Base-by-base conservation (phyloP, 2,113 vertebrate species). In the Gobiocypris rarus region DNA sequence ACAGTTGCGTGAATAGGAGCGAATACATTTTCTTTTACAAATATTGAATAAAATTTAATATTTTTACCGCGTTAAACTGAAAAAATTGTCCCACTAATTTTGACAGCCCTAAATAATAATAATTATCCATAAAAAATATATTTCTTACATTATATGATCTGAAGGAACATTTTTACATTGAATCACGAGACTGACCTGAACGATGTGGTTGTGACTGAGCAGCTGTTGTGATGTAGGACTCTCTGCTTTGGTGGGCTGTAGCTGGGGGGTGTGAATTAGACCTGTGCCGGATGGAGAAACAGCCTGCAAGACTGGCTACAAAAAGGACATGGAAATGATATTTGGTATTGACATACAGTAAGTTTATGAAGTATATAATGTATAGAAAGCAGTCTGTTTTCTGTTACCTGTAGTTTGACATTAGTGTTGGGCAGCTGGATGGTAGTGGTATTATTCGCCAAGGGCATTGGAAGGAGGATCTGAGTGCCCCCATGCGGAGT, bases 391-490 rank as follows among this genome's bases (percentile, higher is more conserved):
- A 54, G 52, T 54, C 2, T 22, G 17, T 54, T 22, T 54, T 54
- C 8, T 54, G 52, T 26, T 24, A 99, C 98, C 96, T 98, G 97
- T 84, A 97, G 89, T 81, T 93, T 95, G 87, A 97, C 94, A 71
- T 91, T 94, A 88, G 95, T 92, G 81, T 92, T 94, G 0, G 96
- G 96, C 75, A 99, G 94, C 89, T 97, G 97, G 90, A 97, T 95
- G 34, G 95, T 87, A 75, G 94, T 83, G 54, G 91, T 89, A 0
- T 94, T 94, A 89, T 93, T 95, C 63, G 96, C 95, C 79, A 98
- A 94, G 4, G 97, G 95, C 0, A 99, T 91, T 0, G 98, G 98
- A 61, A 99, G 94, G 45, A 98, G 94, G 88, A 99, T 95, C 93
- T 97, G 97, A 13, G 97, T 93, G 26, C 95, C 94, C 59, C 94